Conservation (phyloP, 35 echinoderm and acorn worm genomes). For the Ptychodera flava region DNA sequence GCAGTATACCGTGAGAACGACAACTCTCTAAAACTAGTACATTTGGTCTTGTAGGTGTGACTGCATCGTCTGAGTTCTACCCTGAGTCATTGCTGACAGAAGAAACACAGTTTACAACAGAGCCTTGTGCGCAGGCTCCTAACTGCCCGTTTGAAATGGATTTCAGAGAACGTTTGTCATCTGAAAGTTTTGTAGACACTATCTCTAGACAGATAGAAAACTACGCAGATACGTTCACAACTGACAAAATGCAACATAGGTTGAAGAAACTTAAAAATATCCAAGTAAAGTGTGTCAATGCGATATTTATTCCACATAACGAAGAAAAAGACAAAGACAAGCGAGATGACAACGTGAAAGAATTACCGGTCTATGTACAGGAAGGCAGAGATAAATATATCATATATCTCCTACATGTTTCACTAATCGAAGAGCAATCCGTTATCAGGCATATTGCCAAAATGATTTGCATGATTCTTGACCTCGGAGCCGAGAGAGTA, state of each 20-base stretch:
- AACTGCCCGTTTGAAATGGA: neutral
- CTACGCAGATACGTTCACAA: neutral
- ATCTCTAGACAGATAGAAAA: neutral
- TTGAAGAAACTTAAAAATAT: neutral
- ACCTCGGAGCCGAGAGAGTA: neutral
- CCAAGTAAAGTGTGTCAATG: neutral
- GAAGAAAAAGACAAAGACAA: too few species aligned
- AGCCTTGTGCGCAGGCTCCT: neutral
- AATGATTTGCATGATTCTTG: neutral
- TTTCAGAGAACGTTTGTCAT: neutral
- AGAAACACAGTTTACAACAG: too few species aligned
- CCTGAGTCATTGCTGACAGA: too few species aligned
- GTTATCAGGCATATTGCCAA: too few species aligned
- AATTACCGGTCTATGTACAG: neutral
- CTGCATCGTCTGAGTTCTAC: too few species aligned
- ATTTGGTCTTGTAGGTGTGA: too few species aligned
- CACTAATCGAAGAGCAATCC: too few species aligned
- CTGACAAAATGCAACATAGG: neutral
- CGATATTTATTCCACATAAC: neutral
- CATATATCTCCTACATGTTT: too few species aligned
- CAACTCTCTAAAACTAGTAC: too few species aligned
- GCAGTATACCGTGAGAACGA: too few species aligned
- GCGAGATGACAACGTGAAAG: too few species aligned
- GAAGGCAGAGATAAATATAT: too few species aligned
- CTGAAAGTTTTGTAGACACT: neutral